Base-by-base conservation (phyloP, 2,888 invertebrate genomes). In the Cerceris ruficornis region DNA sequence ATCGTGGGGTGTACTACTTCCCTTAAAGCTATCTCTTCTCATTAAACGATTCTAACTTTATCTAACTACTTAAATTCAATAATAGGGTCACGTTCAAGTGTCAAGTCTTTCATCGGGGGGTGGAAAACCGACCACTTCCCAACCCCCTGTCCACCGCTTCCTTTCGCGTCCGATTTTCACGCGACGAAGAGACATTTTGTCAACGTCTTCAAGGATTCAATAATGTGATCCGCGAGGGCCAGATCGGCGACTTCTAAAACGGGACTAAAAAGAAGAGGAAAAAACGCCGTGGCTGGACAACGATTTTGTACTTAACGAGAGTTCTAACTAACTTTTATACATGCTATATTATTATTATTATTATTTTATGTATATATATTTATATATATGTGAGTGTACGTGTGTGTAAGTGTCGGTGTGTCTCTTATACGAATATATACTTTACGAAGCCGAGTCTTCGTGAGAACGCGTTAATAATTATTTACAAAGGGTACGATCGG, bases 361-460 rank as follows among this genome's bases (percentile, higher is more conserved):
- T 28, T 2, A 2, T 2, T 28, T 2, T 28, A 28, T 28, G 2
- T 57, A 28, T 28, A 28, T 28, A 28, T 28, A 28, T 28, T 28
- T 28, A 28, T 28, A 28, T 28, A 28, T 28, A 28, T 28, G 4
- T 28, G 28, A 2, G 28, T 2, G 28, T 28, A 4, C 4, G 4
- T 28, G 28, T 28, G 28, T 28, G 28, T 28, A 4, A 28, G 28
- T 28, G 28, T 28, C 28, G 28, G 28, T 28, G 28, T 28, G 72
- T 62, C 74, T 75, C 77, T 65, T 85, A 75, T 85, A 84, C 80
- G 83, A 74, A 73, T 73, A 71, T 74, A 59, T 65, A 57, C 54
- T 81, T 81, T 79, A 83, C 89, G 89, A 73, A 80, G 89, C 89
- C 88, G 84, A 86, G 82, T 85, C 87, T 83, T 81, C 86, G 77